phyloP scores from a whole-genome alignment of 2,113 vertebrate species.

The Varanus komodoensis region DNA sequence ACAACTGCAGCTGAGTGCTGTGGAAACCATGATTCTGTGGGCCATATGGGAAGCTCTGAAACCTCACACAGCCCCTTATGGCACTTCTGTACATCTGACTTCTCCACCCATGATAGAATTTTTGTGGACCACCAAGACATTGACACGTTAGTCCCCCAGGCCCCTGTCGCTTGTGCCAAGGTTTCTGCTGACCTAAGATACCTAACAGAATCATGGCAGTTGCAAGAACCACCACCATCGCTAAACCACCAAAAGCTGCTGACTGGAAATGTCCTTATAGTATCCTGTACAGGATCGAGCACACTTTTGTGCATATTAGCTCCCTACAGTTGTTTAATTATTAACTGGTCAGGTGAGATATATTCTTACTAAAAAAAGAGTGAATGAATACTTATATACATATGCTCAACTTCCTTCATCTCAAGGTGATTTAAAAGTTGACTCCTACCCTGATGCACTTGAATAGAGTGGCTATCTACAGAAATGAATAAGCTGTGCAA shows the following conservation, averaged over 20 bases:
- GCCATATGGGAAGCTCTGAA: neutral
- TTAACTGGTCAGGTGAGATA: neutral
- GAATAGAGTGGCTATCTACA: neutral
- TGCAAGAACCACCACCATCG: neutral
- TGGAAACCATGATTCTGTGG: neutral
- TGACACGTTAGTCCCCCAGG: neutral
- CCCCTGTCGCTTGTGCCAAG: too few relatives aligned
- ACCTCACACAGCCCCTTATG: neutral
- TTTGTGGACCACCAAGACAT: neutral
- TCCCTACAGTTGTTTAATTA: neutral
- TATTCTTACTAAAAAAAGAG: neutral
- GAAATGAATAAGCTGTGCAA: neutral
- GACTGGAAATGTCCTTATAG: neutral
- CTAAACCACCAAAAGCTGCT: neutral
- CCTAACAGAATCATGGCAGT: neutral
- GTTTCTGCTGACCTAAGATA: neutral
- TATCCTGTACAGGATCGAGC: neutral
- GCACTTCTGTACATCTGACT: neutral
- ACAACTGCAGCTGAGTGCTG: conserved; percentile 28
- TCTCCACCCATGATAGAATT: neutral
- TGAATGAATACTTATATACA: too few relatives aligned
- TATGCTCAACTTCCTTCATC: neutral
- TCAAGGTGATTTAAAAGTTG: neutral
- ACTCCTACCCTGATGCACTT: neutral
- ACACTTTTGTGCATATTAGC: neutral